Conservation (phyloP, 2,797 vertebrate genomes). For the Amblyraja radiata region DNA sequence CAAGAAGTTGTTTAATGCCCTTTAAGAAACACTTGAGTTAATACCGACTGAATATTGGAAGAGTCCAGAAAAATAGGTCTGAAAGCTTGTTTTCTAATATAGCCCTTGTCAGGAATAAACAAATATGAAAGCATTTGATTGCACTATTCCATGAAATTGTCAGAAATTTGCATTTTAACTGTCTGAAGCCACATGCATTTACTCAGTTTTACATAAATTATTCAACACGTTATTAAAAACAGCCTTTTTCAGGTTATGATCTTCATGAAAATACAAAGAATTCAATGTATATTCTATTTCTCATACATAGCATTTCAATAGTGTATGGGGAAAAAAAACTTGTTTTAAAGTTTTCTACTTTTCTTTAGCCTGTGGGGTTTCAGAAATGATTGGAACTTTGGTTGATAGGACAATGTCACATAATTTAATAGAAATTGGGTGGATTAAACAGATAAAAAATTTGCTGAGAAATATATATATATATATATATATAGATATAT, state of each 20-base stretch:
- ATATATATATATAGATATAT: not conserved
- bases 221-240: not conserved
- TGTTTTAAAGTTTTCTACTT: not conserved
- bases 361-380: not conserved
- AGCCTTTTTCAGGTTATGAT: not conserved
- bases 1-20: not conserved
- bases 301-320: not conserved
- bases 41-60: not conserved
- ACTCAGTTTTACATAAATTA: conserved; percentile 1
- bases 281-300: not conserved
- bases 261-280: not conserved
- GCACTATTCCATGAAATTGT: not conserved
- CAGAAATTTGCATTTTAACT: not conserved
- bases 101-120: not conserved
- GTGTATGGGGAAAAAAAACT: not conserved
- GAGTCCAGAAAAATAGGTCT: not conserved
- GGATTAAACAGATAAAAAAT: not conserved
- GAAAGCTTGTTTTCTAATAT: not conserved
- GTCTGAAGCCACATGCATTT: not conserved
- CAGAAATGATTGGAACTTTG: not conserved
- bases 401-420: not conserved
- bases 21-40: not conserved
- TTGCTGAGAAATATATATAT: not conserved
- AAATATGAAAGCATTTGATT: not conserved
- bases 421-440: not conserved